Conservation (phyloP, 2,113 vertebrate species). For the Pycnonotus jocosus region DNA sequence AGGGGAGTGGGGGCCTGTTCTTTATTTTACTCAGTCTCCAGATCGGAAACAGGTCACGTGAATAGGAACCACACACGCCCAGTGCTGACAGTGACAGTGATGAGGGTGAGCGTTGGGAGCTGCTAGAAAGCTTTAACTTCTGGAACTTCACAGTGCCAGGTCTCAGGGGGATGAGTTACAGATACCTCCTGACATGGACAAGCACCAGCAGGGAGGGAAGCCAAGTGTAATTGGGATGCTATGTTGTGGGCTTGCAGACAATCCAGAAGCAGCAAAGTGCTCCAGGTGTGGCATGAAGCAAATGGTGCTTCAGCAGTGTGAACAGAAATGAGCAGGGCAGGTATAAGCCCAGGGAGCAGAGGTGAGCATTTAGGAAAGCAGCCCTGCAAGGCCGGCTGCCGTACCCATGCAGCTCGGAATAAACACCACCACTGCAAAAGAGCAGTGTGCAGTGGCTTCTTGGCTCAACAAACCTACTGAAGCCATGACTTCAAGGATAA, state of each 20-base stretch:
- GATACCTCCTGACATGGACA: fast-evolving
- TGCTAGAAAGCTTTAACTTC: background rate
- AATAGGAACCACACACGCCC: background rate
- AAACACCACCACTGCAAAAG: background rate
- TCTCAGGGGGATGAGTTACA: background rate
- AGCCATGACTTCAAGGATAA: background rate
- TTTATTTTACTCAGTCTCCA: background rate
- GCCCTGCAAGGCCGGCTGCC: background rate
- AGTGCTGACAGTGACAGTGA: background rate
- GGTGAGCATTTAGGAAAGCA: background rate
- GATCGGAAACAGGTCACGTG: fast-evolving
- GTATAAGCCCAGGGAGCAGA: background rate
- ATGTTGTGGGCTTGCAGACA: background rate
- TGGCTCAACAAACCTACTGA: background rate
- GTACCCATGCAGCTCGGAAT: fast-evolving
- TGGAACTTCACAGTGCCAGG: background rate
- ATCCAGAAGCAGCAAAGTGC: background rate
- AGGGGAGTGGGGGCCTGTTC: background rate
- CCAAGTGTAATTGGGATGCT: too few species aligned
- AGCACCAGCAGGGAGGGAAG: background rate
- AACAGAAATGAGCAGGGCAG: background rate
- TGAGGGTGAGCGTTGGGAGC: background rate
- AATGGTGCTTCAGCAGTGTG: background rate
- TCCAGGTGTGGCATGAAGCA: background rate
- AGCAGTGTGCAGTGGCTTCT: background rate